These are phyloP conservation scores for Pelagia noctiluca DNA, from an alignment of 30 jellyfish, hydroid and myxozoan species.

Conservation along the genomic window DNA sequence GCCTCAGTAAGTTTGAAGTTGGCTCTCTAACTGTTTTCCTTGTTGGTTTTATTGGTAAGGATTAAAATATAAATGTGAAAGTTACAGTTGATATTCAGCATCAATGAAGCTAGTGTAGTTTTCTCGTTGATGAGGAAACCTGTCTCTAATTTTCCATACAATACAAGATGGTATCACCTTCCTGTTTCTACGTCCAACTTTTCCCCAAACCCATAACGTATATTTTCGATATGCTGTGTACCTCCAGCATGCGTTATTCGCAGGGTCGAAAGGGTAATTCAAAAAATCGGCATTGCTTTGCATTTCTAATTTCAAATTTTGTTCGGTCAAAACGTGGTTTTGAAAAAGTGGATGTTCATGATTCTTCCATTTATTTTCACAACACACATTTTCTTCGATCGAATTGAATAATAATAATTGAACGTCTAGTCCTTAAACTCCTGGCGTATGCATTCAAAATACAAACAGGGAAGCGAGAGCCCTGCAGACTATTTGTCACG, in stretches of 20 bases:
- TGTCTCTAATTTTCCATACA: slow-evolving; percentile 32
- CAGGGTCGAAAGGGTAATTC: slow-evolving; percentile 50
- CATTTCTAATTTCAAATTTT: slow-evolving; percentile 42
- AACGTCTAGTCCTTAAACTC: too few relatives aligned
- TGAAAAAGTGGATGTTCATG: slow-evolving; percentile 20
- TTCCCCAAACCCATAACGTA: slow-evolving; percentile 64
- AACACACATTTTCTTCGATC: slow-evolving; percentile 19
- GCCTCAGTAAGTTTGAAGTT: too few relatives aligned
- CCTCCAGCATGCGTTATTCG: slow-evolving; percentile 49
- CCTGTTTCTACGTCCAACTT: slow-evolving; percentile 53
- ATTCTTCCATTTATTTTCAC: slow-evolving; percentile 32
- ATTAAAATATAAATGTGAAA: too few relatives aligned
- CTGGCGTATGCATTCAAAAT: too few relatives aligned
- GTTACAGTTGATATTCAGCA: slow-evolving; percentile 1
- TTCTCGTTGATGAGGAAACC: slow-evolving; percentile 32
- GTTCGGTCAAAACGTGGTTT: slow-evolving; percentile 16
- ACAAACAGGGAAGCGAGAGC: too few relatives aligned
- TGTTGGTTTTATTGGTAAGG: too few relatives aligned
- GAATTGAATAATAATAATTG: too few relatives aligned
- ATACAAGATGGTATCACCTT: slow-evolving; percentile 66
- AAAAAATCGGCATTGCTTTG: slow-evolving; percentile 17
- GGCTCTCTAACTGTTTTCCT: too few relatives aligned
- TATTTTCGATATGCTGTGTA: slow-evolving; percentile 67
- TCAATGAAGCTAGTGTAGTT: slow-evolving; percentile 39
- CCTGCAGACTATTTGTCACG: too few relatives aligned